These are phyloP conservation scores for Bolinopsis microptera DNA, from an alignment of 37 sponge, comb jelly and placozoan species.

Conservation along the genomic window DNA sequence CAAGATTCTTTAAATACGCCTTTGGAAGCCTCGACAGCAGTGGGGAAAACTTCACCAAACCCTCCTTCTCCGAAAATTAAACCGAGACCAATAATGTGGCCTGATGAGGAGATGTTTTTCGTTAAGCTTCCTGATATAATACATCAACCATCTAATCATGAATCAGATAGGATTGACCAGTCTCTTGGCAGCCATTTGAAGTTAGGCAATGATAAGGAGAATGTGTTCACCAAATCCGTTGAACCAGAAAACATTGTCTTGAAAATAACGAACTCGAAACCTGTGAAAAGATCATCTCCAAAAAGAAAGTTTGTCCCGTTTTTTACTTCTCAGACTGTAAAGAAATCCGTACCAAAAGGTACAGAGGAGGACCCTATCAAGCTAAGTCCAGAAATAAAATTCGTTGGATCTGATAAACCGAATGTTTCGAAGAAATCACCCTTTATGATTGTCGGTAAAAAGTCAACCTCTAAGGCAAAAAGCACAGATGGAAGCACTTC, in stretches of 20 bases:
- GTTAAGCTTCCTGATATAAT: not conserved
- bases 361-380: conserved; percentile 20
- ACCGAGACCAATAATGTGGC: conserved; percentile 24
- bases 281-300: not conserved
- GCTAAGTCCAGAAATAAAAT: not conserved
- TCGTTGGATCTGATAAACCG: not conserved
- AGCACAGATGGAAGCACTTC: too few relatives aligned
- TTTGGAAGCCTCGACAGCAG: not conserved
- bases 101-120: conserved; percentile 52
- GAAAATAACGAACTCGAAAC: not conserved
- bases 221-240: not conserved
- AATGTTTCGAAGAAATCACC: conserved; percentile 14
- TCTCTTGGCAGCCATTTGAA: not conserved
- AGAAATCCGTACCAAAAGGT: not conserved
- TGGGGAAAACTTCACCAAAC: not conserved
- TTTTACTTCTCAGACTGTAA: conserved; percentile 1
- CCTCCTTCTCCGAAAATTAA: not conserved
- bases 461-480: not conserved
- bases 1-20: not conserved
- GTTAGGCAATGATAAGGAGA: not conserved
- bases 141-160: not conserved
- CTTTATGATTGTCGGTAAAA: conserved; percentile 10
- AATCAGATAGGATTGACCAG: not conserved
- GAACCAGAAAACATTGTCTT: not conserved
- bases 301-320: not conserved